phyloP scores from a whole-genome alignment of 2,888 invertebrate species.

The Amiota minor region DNA sequence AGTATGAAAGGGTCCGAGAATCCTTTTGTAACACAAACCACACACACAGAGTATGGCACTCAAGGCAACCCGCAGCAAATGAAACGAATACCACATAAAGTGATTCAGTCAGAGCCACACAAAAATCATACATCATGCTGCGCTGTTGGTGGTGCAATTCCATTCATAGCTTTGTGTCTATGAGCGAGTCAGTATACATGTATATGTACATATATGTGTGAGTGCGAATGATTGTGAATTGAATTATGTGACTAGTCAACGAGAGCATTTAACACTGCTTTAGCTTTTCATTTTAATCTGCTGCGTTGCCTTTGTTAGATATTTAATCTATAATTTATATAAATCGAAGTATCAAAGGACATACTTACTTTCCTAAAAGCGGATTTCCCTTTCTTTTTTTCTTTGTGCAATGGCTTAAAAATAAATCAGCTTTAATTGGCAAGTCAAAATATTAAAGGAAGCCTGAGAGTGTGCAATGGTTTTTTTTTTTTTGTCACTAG shows the following conservation, averaged over 20 bases:
- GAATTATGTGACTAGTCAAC: no score
- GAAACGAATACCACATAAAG: neutral
- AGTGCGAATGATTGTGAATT: no score
- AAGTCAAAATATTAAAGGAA: no score
- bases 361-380: no score
- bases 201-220: neutral
- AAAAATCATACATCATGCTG: neutral
- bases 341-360: neutral
- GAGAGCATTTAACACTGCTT: neutral
- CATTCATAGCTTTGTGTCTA: neutral
- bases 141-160: neutral
- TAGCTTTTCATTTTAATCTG: conserved; percentile 2
- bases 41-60: neutral
- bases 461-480: no score
- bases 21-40: no score
- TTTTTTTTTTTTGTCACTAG: no score
- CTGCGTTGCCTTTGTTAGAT: conserved; percentile 16
- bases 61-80: conserved; percentile 1
- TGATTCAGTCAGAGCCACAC: neutral
- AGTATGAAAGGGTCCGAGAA: no score
- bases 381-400: no score
- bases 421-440: no score
- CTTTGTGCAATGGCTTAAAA: no score
- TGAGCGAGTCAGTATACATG: neutral
- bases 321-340: conserved; percentile 13